Percentiles rank a stretch among this genome's conserved stretches.
phyloP scores from a whole-genome alignment of 2,113 vertebrate species.

The Sardina pilchardus region DNA sequence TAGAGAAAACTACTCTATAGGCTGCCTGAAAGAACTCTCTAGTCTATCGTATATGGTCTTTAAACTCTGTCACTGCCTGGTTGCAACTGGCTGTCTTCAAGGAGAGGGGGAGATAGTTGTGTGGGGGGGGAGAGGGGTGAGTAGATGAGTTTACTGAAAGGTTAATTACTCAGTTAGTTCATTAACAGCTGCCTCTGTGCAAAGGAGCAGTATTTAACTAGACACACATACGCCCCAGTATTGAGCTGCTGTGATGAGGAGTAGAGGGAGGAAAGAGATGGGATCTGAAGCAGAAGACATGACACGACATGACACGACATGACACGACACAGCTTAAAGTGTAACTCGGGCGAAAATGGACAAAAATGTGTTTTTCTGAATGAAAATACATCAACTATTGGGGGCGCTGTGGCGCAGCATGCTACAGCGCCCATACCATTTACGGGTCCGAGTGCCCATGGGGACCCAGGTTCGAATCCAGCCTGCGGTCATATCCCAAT shows the following conservation, averaged over 20 bases:
- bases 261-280: background rate
- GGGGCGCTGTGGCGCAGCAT: too few species aligned
- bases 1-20: background rate
- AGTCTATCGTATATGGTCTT: background rate
- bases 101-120: background rate
- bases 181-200: background rate
- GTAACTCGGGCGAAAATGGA: too few species aligned
- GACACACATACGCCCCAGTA: background rate
- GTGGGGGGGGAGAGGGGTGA: background rate
- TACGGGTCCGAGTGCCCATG: too few species aligned
- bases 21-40: background rate
- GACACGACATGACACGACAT: too few species aligned
- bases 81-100: background rate
- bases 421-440: too few species aligned
- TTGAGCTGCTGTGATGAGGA: background rate
- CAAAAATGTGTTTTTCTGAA: too few species aligned
- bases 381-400: too few species aligned
- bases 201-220: background rate
- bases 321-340: background rate
- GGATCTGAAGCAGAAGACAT: background rate
- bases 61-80: background rate
- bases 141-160: background rate
- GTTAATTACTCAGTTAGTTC: slow-evolving; percentile 4
- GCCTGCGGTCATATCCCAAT: too few species aligned
- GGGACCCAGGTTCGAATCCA: too few species aligned